Conservation (phyloP, 92 coral and sea anemone species). For the Meandrina meandrites region DNA sequence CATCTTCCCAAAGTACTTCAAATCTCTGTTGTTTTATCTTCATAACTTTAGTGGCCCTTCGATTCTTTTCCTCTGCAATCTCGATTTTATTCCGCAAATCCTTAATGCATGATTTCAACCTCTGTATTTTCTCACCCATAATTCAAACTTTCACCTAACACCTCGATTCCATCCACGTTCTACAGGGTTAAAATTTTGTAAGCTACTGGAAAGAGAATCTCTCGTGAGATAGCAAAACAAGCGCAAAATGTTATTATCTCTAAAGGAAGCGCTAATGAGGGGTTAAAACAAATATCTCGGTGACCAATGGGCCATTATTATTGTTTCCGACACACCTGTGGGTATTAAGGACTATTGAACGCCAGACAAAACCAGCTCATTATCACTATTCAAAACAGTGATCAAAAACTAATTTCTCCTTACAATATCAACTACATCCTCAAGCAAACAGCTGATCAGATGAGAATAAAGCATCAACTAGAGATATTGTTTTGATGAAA, state of each 20-base stretch:
- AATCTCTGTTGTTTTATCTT: constrained; percentile 11
- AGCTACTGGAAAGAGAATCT: not conserved
- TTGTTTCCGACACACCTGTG: not conserved
- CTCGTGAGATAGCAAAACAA: not conserved
- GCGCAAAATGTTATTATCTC: not conserved
- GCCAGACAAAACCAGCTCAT: not conserved
- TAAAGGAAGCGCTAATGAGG: not conserved
- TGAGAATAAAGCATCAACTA: not conserved
- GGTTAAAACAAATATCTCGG: constrained; percentile 10
- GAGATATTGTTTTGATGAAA: not conserved
- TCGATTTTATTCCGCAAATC: constrained; percentile 27
- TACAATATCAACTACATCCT: not conserved
- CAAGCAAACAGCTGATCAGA: not conserved
- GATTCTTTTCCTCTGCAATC: constrained; percentile 23
- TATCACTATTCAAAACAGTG: not conserved
- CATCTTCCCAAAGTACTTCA: constrained; percentile 10
- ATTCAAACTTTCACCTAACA: not conserved
- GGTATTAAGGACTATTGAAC: not conserved
- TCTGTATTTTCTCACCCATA: constrained; percentile 22
- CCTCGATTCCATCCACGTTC: not conserved
- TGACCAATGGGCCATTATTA: not conserved
- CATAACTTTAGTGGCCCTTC: constrained; percentile 1
- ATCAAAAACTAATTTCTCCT: not conserved
- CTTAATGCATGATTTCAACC: constrained; percentile 20
- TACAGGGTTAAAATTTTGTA: not conserved